A percentile compares a stretch with the other conserved stretches of the same genome.
phyloP scores from a whole-genome alignment of 2,888 invertebrate genomes.

The Volucella bombylans region DNA sequence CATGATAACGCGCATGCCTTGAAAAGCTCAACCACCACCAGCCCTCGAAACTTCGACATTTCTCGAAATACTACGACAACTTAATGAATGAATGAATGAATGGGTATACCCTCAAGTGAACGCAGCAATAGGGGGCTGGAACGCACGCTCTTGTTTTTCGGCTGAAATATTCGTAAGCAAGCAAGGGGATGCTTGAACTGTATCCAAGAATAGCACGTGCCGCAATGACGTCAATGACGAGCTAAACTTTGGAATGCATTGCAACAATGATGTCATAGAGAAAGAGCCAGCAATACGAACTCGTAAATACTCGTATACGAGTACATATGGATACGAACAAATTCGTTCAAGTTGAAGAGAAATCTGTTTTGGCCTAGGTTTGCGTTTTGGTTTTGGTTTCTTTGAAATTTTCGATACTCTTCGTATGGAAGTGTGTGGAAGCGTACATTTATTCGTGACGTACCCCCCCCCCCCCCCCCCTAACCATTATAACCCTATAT shows the following conservation, averaged over 20 bases:
- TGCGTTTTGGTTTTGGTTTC: too few relatives aligned
- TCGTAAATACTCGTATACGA: neutral
- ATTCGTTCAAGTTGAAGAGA: conserved; percentile 18
- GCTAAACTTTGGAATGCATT: conserved; percentile 29
- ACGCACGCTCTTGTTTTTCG: conserved; percentile 4
- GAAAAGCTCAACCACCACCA: neutral
- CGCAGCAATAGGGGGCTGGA: conserved; percentile 21
- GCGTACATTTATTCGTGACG: conserved; percentile 35
- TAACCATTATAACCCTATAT: neutral
- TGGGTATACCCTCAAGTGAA: conserved; percentile 39
- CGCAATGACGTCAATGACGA: conserved; percentile 77
- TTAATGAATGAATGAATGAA: conserved; percentile 68
- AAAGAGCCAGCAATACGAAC: conserved; percentile 66
- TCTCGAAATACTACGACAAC: conserved; percentile 58
- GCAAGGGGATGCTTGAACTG: conserved; percentile 2
- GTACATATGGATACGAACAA: too few relatives aligned
- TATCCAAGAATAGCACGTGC: conserved; percentile 75
- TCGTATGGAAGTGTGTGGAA: conserved; percentile 35
- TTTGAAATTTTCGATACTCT: neutral
- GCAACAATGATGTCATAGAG: conserved; percentile 74
- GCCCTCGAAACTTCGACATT: neutral
- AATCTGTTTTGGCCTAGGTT: neutral
- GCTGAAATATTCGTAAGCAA: neutral
- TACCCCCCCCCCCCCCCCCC: too few relatives aligned
- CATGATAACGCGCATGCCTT: conserved; percentile 41